These are phyloP conservation scores for Drosophila cognata DNA, from an alignment of 2,888 invertebrate genomes.

Conservation along the genomic window DNA sequence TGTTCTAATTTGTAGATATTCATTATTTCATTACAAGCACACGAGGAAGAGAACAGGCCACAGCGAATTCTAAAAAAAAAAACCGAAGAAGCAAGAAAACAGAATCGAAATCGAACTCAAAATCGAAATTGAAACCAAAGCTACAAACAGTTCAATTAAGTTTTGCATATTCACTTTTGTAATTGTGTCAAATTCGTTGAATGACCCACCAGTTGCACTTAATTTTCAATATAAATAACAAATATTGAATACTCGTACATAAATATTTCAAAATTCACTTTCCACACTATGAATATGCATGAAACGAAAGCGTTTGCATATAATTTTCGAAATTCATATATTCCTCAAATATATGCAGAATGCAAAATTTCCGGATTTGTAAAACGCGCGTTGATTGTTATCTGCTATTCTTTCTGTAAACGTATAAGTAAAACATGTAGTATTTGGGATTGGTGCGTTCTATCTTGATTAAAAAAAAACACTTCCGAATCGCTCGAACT, in stretches of 20 bases:
- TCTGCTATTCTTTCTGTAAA: conserved; percentile 5
- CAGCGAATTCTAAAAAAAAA: conserved; percentile 5
- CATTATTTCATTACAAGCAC: conserved; percentile 53
- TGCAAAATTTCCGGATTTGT: conserved; percentile 47
- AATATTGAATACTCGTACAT: not conserved
- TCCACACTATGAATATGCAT: conserved; percentile 23
- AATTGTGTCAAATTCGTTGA: conserved; percentile 43
- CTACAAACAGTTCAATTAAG: conserved; percentile 62
- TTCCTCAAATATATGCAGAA: conserved; percentile 27
- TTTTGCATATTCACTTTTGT: conserved; percentile 47
- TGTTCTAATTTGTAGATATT: conserved; percentile 61
- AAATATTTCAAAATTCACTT: conserved; percentile 23
- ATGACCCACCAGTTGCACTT: conserved; percentile 52
- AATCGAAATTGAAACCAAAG: conserved; percentile 61
- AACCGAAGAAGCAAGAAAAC: not conserved
- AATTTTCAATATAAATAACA: conserved; percentile 33
- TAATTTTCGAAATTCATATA: conserved; percentile 31
- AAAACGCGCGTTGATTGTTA: conserved; percentile 59
- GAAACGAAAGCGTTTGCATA: conserved; percentile 21
- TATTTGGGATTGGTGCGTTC: conserved; percentile 22
- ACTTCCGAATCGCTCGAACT: conserved; percentile 81
- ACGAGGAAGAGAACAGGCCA: conserved; percentile 21
- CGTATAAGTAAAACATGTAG: conserved; percentile 2
- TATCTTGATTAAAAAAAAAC: conserved; percentile 41
- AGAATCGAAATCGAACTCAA: conserved; percentile 7